Evolutionary conservation across 2,113 vertebrate genomes (phyloP).

Genomic region (Rhegmatorhina hoffmannsi): DNA sequence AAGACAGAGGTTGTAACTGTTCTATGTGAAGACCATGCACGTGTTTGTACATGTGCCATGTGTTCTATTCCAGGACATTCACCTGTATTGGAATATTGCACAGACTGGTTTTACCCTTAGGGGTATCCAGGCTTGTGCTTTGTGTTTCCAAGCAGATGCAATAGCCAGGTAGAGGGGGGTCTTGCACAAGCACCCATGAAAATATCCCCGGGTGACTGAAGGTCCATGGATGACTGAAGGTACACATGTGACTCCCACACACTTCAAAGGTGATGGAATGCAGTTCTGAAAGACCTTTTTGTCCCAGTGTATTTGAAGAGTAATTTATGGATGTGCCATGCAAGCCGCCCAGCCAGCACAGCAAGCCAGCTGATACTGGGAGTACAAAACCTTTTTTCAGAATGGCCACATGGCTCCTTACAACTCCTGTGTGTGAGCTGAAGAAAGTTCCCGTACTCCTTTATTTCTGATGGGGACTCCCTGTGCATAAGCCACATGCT

Average conservation of each 20-base stretch:
- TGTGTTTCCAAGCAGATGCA: neutral
- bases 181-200: neutral
- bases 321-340: neutral
- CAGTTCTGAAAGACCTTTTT: neutral
- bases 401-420: neutral
- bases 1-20: neutral
- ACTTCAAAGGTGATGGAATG: neutral
- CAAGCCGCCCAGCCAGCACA: neutral
- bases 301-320: neutral
- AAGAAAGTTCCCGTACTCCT: neutral
- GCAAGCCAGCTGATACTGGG: neutral
- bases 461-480: neutral
- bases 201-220: neutral
- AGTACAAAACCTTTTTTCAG: neutral
- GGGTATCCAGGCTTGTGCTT: neutral
- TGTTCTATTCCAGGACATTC: neutral
- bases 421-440: neutral
- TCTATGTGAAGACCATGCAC: neutral
- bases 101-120: neutral
- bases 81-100: neutral
- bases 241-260: accelerated
- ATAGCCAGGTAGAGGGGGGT: neutral
- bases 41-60: accelerated
- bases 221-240: accelerated
- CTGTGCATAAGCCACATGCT: neutral